These are phyloP conservation scores for Cordilura impudica DNA, from an alignment of 2,888 invertebrate species.

Conservation along the genomic window DNA sequence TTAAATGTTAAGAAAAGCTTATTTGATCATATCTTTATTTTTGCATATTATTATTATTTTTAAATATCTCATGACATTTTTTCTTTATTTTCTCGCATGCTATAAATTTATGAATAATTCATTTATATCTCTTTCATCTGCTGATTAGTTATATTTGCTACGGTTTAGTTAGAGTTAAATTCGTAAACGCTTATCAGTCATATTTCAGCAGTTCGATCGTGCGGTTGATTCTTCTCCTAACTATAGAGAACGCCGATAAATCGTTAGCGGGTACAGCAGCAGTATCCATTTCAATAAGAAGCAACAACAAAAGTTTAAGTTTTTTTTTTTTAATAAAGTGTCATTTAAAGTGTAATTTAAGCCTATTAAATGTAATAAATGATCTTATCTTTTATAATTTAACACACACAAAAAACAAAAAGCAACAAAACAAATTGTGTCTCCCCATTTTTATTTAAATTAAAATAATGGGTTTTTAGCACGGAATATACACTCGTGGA, in stretches of 20 bases:
- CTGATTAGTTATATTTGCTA: constrained; percentile 10
- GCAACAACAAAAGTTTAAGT: constrained; percentile 24
- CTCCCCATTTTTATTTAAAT: too few species aligned
- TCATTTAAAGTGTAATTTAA: constrained; percentile 61
- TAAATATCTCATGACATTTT: neutral
- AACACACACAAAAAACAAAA: too few species aligned
- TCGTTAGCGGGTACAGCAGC: neutral
- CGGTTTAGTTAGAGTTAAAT: constrained; percentile 32
- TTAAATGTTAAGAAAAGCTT: neutral
- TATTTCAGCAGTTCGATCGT: constrained; percentile 63
- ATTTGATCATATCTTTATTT: too few species aligned
- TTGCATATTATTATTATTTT: too few species aligned
- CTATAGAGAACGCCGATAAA: neutral
- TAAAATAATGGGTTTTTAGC: too few species aligned
- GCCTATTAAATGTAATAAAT: constrained; percentile 60
- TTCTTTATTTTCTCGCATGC: constrained; percentile 60
- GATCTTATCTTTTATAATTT: constrained; percentile 24
- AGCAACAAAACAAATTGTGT: too few species aligned
- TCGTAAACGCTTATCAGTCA: constrained; percentile 63
- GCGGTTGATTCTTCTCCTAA: constrained; percentile 57
- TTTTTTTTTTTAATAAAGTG: constrained; percentile 56
- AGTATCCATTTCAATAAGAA: neutral
- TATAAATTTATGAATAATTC: constrained; percentile 43
- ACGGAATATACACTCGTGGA: too few species aligned
- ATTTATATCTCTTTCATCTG: constrained; percentile 50